Evolutionary conservation across 1,140 invertebrate genomes (phyloP).

Genomic region (Drosophila pallidifrons): DNA sequence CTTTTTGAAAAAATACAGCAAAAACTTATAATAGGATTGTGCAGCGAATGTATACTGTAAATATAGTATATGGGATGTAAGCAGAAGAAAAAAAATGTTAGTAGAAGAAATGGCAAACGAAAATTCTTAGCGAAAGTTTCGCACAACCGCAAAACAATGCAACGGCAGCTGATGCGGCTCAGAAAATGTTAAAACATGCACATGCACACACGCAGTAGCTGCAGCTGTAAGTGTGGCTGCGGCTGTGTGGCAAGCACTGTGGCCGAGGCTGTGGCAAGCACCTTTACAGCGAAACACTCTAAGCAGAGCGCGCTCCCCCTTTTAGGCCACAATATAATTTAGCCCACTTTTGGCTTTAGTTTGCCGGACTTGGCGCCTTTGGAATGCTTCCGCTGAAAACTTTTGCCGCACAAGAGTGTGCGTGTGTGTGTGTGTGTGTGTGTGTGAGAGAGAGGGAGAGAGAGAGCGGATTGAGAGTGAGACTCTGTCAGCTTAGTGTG

Average conservation of each 20-base stretch:
- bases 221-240: not conserved
- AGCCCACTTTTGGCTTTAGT: conserved; percentile 21
- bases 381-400: conserved; percentile 33
- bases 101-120: conserved; percentile 22
- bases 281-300: not conserved
- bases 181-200: not conserved
- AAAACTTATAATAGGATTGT: too few relatives aligned
- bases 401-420: conserved; percentile 21
- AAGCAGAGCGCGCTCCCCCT: not conserved
- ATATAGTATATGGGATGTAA: not conserved
- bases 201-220: not conserved
- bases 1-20: conserved; percentile 6
- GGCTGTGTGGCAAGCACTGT: not conserved
- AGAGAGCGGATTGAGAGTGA: not conserved
- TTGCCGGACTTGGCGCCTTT: conserved; percentile 45
- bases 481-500: conserved; percentile 47
- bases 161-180: conserved; percentile 28
- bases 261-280: not conserved
- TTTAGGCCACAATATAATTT: not conserved
- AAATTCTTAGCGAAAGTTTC: conserved; percentile 27
- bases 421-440: too few relatives aligned
- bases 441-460: not conserved
- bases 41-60: not conserved
- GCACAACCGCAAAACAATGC: conserved; percentile 41
- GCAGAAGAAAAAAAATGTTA: conserved; percentile 1